These are phyloP conservation scores for Automeris io DNA, from an alignment of 2,888 invertebrate genomes.

Conservation along the genomic window DNA sequence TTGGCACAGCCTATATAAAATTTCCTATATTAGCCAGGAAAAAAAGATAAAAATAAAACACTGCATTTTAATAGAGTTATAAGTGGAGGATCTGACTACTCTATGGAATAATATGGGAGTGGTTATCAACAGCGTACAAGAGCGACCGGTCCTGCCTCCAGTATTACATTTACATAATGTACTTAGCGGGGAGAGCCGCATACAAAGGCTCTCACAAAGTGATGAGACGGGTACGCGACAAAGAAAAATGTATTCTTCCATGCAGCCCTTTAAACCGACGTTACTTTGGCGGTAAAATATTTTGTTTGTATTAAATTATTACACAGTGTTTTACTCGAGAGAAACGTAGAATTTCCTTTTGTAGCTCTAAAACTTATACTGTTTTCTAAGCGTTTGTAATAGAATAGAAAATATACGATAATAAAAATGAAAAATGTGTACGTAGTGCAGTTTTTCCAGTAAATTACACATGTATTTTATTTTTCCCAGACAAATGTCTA, in stretches of 20 bases:
- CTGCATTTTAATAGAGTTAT: not conserved
- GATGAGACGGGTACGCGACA: slow-evolving; percentile 42
- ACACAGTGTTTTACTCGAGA: slow-evolving; percentile 35
- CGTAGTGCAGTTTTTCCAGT: slow-evolving; percentile 4
- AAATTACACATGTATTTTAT: not conserved
- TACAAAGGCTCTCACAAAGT: slow-evolving; percentile 59
- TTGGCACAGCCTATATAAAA: not conserved
- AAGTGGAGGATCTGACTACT: not conserved
- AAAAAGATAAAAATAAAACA: no score
- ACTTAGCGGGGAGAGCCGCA: slow-evolving; percentile 59
- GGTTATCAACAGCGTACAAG: slow-evolving; percentile 47
- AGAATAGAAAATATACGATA: slow-evolving; percentile 17
- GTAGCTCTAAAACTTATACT: slow-evolving; percentile 25
- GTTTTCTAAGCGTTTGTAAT: slow-evolving; percentile 23
- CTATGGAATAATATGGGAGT: slow-evolving; percentile 48
- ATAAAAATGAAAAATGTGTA: slow-evolving; percentile 11
- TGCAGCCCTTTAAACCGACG: slow-evolving; percentile 28
- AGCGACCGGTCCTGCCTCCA: slow-evolving; percentile 51
- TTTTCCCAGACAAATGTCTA: slow-evolving; percentile 2
- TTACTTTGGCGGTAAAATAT: slow-evolving; percentile 28
- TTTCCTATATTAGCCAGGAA: no score
- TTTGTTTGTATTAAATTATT: slow-evolving; percentile 47
- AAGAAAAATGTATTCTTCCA: slow-evolving; percentile 49
- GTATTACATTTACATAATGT: slow-evolving; percentile 70
- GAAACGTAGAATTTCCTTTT: slow-evolving; percentile 31